These are phyloP conservation scores for Drosophila ambigua DNA, from an alignment of 1,140 invertebrate species.

Conservation along the genomic window DNA sequence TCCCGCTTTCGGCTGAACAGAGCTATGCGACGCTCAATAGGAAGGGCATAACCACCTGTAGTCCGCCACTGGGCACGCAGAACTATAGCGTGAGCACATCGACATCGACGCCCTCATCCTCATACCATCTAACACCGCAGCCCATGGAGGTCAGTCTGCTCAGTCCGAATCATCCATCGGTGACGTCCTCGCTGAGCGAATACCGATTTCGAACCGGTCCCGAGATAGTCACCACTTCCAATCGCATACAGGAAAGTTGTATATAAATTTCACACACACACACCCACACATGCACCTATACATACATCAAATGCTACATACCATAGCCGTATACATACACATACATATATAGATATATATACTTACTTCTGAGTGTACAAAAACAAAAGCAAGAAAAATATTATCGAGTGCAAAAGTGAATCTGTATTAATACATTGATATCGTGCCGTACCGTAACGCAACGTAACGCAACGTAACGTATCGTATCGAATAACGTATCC, in stretches of 20 bases:
- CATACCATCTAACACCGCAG: constrained; percentile 80
- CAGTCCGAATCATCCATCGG: constrained; percentile 84
- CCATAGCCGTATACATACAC: neutral
- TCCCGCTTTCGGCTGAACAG: constrained; percentile 38
- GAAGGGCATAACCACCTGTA: constrained; percentile 83
- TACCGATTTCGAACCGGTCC: constrained; percentile 89
- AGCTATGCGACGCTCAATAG: constrained; percentile 84
- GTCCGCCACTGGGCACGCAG: constrained; percentile 71
- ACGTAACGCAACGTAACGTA: constrained; percentile 55
- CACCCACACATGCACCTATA: constrained; percentile 21
- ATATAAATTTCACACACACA: constrained; percentile 86
- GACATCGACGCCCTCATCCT: constrained; percentile 77
- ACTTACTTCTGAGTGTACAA: constrained; percentile 65
- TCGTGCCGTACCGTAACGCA: constrained; percentile 41
- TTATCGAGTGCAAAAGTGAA: constrained; percentile 29
- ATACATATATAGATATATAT: constrained; percentile 27
- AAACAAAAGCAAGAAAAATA: constrained; percentile 34
- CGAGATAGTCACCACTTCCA: constrained; percentile 92
- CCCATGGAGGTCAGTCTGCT: constrained; percentile 83
- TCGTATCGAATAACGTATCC: constrained; percentile 57
- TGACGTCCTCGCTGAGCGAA: constrained; percentile 86
- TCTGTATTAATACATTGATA: constrained; percentile 68
- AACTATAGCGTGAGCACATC: constrained; percentile 73
- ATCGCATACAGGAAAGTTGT: constrained; percentile 93
- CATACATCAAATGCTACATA: constrained; percentile 1